Base-by-base conservation (phyloP, 2,888 invertebrate species). In the Hydropsyche betteni region DNA sequence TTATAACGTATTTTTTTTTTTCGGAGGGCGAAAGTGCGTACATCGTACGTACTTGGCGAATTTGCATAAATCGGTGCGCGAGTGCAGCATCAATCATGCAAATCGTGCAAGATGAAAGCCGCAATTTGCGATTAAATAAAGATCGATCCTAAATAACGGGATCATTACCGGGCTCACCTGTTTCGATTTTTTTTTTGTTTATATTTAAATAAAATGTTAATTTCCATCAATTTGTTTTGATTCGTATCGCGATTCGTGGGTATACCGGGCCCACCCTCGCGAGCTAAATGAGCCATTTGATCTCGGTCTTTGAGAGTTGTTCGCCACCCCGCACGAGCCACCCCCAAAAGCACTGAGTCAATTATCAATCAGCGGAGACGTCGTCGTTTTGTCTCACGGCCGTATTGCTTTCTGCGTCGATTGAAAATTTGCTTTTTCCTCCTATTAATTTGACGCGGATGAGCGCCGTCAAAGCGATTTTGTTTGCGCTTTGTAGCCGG, bases 231-330 rank as follows among this genome's bases (percentile, higher is more conserved):
- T 64, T 36, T 36, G 64, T 64, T 64, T 64, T 64, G 64, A 64
- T 36, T 64, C 64, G 24, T 8, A 64, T 64, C 64, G 12, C 64
- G 33, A 51, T 14, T n/a, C n/a, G 16, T 7, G 4, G 55, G n/a
- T n/a, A n/a, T n/a, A n/a, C n/a, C 24, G 1, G 10, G 33, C 55
- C 61, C 61, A 24, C 33, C 61, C 10, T 61, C 33, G 61, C 44
- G 36, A 36, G 4, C 36, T 36, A 64, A 64, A 64, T 64, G 64
- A 64, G 64, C 64, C 64, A 64, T 64, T 64, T 64, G 64, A 64
- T 64, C 64, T 64, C 36, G 14, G 64, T 64, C 64, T 64, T 64
- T 64, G 36, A 64, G 34, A 34, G 44, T 36, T 36, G 24, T 24
- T 24, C 24, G 2, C 24, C 24, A 24, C 24, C 36, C 64, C 64